Conservation (phyloP, 2,797 vertebrate species). For the Sandelia bainsii region DNA sequence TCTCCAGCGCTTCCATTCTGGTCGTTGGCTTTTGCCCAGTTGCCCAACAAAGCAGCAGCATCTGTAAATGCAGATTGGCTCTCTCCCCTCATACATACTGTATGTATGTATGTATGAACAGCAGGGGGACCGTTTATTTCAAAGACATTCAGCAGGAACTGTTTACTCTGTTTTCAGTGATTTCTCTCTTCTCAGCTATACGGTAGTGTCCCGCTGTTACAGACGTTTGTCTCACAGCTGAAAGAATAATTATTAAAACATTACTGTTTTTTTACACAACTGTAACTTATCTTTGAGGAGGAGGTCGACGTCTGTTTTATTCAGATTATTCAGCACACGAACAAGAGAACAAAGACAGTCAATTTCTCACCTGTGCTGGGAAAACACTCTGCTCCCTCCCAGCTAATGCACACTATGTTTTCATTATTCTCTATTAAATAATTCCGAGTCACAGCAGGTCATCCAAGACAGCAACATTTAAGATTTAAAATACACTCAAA, state of each 20-base stretch:
- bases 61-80: not conserved
- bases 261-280: not conserved
- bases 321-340: constrained; percentile 42
- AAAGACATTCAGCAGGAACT: constrained; percentile 5
- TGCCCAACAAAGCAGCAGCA: constrained; percentile 4
- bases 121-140: constrained; percentile 12
- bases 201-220: not conserved
- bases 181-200: constrained; percentile 6
- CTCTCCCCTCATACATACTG: not conserved
- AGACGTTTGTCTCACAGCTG: constrained; percentile 1
- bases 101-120: too few species aligned
- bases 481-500: not conserved
- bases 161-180: constrained; percentile 20
- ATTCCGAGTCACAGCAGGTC: constrained; percentile 6
- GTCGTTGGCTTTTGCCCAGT: constrained; percentile 5
- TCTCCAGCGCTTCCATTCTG: not conserved
- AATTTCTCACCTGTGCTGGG: constrained; percentile 34
- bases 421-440: constrained; percentile 33
- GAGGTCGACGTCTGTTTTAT: constrained; percentile 37
- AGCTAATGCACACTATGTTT: constrained; percentile 18
- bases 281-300: constrained; percentile 51
- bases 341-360: constrained; percentile 45
- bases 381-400: constrained; percentile 16
- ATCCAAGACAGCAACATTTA: not conserved
- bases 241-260: constrained; percentile 42